These are phyloP conservation scores for Alectoris magna DNA, from an alignment of 2,797 vertebrate species.

Conservation along the genomic window DNA sequence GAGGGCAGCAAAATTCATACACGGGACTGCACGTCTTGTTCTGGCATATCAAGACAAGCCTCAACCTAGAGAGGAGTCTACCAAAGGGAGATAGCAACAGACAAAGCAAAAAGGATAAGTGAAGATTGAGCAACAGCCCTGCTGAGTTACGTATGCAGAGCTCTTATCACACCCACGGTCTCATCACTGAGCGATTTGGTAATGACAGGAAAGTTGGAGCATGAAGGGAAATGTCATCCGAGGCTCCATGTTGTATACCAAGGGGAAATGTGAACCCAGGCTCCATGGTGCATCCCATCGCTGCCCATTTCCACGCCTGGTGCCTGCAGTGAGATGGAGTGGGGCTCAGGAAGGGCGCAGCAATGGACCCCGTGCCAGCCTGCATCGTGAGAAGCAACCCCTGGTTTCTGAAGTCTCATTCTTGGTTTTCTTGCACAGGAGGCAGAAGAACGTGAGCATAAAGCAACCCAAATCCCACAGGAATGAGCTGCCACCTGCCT, in stretches of 20 bases:
- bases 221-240: neutral
- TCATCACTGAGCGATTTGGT: neutral
- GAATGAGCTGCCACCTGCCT: neutral
- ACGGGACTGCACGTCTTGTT: neutral
- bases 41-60: neutral
- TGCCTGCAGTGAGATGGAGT: neutral
- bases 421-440: neutral
- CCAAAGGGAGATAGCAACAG: neutral
- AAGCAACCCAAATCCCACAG: neutral
- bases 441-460: neutral
- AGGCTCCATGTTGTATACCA: neutral
- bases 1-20: neutral
- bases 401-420: accelerated
- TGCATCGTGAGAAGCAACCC: accelerated
- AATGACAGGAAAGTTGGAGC: neutral
- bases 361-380: accelerated
- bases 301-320: neutral
- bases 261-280: too few species aligned
- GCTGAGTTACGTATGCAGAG: neutral
- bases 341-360: neutral
- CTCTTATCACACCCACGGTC: constrained; percentile 8
- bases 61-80: neutral
- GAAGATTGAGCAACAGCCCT: constrained; percentile 26
- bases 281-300: neutral
- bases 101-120: neutral